A percentile compares a stretch with the other conserved stretches of the same genome.
Conservation (phyloP, 1,140 invertebrate species). For the Parasteatoda tepidariorum region DNA sequence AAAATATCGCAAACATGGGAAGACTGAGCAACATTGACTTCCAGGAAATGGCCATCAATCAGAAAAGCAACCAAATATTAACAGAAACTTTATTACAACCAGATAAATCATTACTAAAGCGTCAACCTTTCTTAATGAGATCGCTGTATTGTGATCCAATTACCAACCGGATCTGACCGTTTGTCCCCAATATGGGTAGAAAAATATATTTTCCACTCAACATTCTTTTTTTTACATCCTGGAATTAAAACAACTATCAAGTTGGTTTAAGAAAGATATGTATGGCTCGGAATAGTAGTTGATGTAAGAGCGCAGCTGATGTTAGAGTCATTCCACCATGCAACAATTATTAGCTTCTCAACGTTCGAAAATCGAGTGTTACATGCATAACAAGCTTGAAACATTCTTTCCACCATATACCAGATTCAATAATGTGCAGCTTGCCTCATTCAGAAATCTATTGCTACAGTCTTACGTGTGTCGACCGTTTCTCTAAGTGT, state of each 20-base stretch:
- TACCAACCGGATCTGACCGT: neutral
- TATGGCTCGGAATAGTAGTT: neutral
- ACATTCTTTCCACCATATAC: neutral
- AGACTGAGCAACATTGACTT: too few species aligned
- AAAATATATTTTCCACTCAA: neutral
- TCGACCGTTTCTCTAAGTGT: slow-evolving; percentile 69
- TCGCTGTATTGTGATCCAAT: too few species aligned
- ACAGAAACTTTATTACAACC: too few species aligned
- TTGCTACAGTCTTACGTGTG: slow-evolving; percentile 68
- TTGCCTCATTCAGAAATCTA: slow-evolving; percentile 66
- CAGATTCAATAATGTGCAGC: slow-evolving; percentile 68
- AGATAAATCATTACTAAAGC: too few species aligned
- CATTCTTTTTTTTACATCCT: slow-evolving; percentile 47
- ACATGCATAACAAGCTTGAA: neutral
- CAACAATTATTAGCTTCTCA: slow-evolving; percentile 45
- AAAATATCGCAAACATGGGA: neutral
- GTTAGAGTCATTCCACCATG: too few species aligned
- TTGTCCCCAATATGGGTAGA: neutral
- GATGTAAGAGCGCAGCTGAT: neutral
- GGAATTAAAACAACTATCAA: neutral
- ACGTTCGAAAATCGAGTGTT: slow-evolving; percentile 17
- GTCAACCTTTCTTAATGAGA: neutral
- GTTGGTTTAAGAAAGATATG: slow-evolving; percentile 3
- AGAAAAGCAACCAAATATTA: too few species aligned
- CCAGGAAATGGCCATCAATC: too few species aligned